Base-by-base conservation (phyloP, 2,797 vertebrate genomes). In the Anguilla pacifica region DNA sequence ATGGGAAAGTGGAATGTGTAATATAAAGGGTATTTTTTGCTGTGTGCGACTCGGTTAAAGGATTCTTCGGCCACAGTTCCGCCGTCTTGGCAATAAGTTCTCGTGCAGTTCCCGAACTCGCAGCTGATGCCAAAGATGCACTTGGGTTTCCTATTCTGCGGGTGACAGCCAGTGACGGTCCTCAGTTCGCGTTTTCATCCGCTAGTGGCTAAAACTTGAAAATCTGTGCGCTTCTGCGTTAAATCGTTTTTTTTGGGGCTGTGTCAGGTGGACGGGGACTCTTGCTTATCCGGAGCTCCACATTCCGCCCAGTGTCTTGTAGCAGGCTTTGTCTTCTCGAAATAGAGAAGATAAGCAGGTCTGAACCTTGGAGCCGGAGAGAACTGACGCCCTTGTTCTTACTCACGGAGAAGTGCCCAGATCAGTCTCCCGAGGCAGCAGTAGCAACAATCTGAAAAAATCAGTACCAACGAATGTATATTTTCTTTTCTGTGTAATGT, bases 91-190 rank as follows among this genome's bases (percentile, higher is more conserved):
- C 93, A 93, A 91, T 94, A 91, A 88, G 43, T 88, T n/a, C 11
- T 67, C 46, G 22, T 28, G 35, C 15, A 85, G 28, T 91, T 89
- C 84, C 86, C 61, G 89, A 72, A 28, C 28, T 79, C 67, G 46
- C 55, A 89, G 90, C 90, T 89, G 81, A 93, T 92, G 92, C 94
- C 94, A 95, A 95, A 94, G 92, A 89, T 90, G 87, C 86, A 35
- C 39, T 77, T 85, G 74, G 88, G 87, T 86, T 88, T 86, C 88
- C 85, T 77, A 49, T 86, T 53, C 72, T 84, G 39, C 88, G 49
- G 83, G 82, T 88, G 87, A 84, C 89, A 88, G 86, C 84, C 88
- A 83, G 90, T 91, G 31, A 39, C 19, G 64, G 64, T 53, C 72
- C 10, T 86, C 19, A 39, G n/a, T 61, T 87, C 7, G 51, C 51